Evolutionary conservation across 2,113 vertebrate species (phyloP).

Genomic region (Alexandromys fortis): DNA sequence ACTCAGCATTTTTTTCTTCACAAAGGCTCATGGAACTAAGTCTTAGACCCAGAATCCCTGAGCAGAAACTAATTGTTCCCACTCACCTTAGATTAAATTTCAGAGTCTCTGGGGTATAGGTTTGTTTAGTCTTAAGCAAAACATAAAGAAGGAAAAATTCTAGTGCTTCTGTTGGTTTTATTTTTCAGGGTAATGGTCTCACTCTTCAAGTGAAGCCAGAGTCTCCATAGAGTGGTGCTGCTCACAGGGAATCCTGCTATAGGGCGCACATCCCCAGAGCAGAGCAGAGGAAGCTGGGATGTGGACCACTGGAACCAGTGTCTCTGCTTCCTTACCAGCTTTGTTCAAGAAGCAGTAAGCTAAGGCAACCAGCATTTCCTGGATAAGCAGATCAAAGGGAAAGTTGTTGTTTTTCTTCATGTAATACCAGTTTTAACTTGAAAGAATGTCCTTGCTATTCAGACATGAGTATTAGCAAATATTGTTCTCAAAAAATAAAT

Average conservation of each 20-base stretch:
- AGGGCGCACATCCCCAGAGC: background rate
- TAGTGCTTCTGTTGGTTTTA: background rate
- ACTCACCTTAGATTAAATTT: slow-evolving; percentile 59
- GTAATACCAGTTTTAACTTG: slow-evolving; percentile 35
- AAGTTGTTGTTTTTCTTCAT: background rate
- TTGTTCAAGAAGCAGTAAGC: slow-evolving; percentile 16
- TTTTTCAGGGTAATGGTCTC: slow-evolving; percentile 3
- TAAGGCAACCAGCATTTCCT: slow-evolving; percentile 25
- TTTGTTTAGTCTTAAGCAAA: slow-evolving; percentile 24
- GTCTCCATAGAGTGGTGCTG: background rate
- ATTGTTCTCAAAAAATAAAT: slow-evolving; percentile 43
- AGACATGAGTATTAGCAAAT: background rate
- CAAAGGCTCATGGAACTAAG: slow-evolving; percentile 30
- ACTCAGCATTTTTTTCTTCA: slow-evolving; percentile 17
- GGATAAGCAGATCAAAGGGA: slow-evolving; percentile 32
- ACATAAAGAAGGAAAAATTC: background rate
- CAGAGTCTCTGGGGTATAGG: background rate
- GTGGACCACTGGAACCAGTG: background rate
- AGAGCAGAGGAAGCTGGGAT: background rate
- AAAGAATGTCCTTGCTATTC: slow-evolving; percentile 46
- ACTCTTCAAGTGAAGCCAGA: background rate
- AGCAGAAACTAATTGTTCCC: slow-evolving; percentile 24
- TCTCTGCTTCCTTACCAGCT: background rate
- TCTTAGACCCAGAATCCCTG: slow-evolving; percentile 10
- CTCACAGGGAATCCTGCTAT: background rate